Evolutionary conservation across 2,113 vertebrate genomes (phyloP).

Genomic region (Sturnira hondurensis): DNA sequence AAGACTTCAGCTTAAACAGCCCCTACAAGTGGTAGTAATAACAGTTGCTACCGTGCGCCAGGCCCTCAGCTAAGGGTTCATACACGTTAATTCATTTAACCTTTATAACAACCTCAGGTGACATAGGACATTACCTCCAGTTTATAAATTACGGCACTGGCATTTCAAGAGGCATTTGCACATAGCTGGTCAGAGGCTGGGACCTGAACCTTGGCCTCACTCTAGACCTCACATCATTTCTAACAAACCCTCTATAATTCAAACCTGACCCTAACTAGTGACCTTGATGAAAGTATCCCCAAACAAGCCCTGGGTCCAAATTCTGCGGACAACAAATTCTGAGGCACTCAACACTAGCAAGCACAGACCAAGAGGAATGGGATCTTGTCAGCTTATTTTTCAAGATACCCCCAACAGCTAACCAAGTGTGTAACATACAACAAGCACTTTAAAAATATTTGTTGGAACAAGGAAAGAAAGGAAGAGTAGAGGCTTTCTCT

Average conservation of each 20-base stretch:
- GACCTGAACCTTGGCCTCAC: background rate
- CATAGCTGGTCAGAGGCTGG: background rate
- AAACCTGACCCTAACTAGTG: background rate
- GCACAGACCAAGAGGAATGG: background rate
- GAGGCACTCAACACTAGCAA: background rate
- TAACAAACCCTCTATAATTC: constrained; percentile 18
- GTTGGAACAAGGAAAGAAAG: background rate
- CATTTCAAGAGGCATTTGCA: background rate
- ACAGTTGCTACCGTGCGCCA: background rate
- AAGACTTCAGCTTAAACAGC: background rate
- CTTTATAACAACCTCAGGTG: background rate
- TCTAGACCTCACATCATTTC: background rate
- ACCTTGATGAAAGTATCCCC: constrained; percentile 9
- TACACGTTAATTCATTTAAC: background rate
- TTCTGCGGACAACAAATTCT: background rate
- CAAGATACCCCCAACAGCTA: background rate
- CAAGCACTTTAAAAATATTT: background rate
- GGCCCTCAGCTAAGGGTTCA: background rate
- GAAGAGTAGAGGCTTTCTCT: background rate
- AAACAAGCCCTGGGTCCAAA: constrained; percentile 17
- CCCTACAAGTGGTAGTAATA: background rate
- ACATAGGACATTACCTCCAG: background rate
- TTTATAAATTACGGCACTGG: background rate
- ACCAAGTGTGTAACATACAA: background rate
- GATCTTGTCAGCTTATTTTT: background rate